Conservation (phyloP, 2,113 vertebrate genomes). For the Gymnogyps californianus region DNA sequence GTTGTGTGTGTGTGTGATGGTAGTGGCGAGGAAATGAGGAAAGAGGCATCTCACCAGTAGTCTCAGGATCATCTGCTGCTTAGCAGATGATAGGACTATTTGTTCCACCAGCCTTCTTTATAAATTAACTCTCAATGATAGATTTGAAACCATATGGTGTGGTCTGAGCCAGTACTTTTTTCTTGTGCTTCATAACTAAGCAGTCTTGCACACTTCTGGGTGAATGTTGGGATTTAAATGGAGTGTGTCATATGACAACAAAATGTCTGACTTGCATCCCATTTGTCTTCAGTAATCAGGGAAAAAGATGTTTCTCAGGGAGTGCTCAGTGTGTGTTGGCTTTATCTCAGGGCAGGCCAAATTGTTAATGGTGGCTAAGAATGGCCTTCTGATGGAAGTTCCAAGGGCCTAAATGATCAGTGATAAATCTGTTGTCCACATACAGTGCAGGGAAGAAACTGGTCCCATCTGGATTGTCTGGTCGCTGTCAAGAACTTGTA, state of each 20-base stretch:
- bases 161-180: neutral
- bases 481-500: neutral
- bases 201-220: neutral
- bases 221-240: neutral
- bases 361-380: neutral
- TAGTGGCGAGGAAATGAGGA: neutral
- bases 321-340: neutral
- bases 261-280: neutral
- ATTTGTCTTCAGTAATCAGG: neutral
- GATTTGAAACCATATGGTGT: neutral
- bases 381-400: neutral
- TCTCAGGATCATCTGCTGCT: neutral
- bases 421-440: neutral
- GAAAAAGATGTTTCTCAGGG: neutral
- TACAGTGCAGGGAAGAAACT: neutral
- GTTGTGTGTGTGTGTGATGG: neutral
- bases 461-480: neutral
- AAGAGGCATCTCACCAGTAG: neutral
- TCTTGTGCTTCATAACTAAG: neutral
- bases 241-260: neutral
- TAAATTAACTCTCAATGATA: neutral
- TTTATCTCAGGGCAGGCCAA: neutral
- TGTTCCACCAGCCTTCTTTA: neutral
- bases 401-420: neutral
- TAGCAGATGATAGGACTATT: neutral